Base-by-base conservation (phyloP, 1,140 invertebrate species). In the Probaryconus sp. region DNA sequence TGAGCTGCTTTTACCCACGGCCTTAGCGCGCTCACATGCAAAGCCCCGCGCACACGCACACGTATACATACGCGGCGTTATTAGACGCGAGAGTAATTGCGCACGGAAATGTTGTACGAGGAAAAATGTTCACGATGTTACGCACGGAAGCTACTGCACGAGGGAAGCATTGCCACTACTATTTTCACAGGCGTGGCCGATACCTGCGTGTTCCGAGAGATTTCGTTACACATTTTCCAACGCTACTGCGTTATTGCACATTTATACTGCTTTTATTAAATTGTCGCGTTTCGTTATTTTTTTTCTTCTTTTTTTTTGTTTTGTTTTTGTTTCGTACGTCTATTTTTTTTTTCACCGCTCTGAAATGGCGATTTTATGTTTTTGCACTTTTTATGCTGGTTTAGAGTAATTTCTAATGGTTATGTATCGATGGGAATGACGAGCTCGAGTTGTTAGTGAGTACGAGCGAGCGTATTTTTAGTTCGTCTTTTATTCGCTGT, bases 21-120 rank as follows among this genome's bases (percentile, higher is more conserved):
- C 50, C 5, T 33, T 16, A 70, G 50, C 30, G 30, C 42, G 50
- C 55, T 28, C 16, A 42, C 68, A 50, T 43, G 51, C 68, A 56
- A 50, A 56, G 63, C 56, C 58, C 50, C 68, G 6, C 35, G 56
- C 35, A 58, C 50, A 55, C 20, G 26, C 21, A 16, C 7, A 24
- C 14, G 31, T 48, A 42, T 63, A 68, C 68, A 51, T 58, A 68
- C 71, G 50, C 69, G 47, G 71, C 58, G 58, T 74, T 68, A 74
- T 74, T 74, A 74, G 71, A 74, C 56, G 71, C 64, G 58, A 68
- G 71, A 74, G 58, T 74, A 74, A 74, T 74, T 74, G 71, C 71
- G 63, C 71, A 64, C 71, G 71, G 71, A 74, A 74, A 74, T 74
- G 71, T 67, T 74, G 56, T 64, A 64, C 71, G 71, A 68, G 71